Base-by-base conservation (phyloP, 2,888 invertebrate genomes). In the Steromphala cineraria region DNA sequence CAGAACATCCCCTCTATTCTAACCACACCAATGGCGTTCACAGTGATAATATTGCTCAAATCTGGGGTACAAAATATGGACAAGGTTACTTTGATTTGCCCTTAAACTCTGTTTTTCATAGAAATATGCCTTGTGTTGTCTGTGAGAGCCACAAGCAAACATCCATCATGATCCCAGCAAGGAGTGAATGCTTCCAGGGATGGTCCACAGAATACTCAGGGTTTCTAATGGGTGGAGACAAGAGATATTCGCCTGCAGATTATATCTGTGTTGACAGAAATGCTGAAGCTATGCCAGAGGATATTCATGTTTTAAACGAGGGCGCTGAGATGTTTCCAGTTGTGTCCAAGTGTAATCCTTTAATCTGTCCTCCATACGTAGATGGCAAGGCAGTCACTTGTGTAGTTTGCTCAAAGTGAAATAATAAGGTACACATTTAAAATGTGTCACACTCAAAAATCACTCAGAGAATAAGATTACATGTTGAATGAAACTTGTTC, bases 41-140 rank as follows among this genome's bases (percentile, higher is more conserved):
- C 10, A 13, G 10, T 46, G 10, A 46, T 46, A 1, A 8, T 1
- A 13, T 13, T 10, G 5, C 46, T 10, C 46, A 10, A 5, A 5
- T 46, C 10, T 46, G 13, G 10, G 46, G 46, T 1, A 10, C 10
- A 46, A 13, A 46, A 13, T 46, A 46, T 46, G 13, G 13, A 1
- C 10, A 5, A 10, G 8, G 1, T 1, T 46, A 46, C 46, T 10
- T 13, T 5, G 10, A 4, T 13, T 10, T 46, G 46, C 46, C 46
- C 46, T 46, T 46, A 1, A 4, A 13, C 1, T 10, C 46, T 13
- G 5, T 46, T 10, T 1, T 1, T 1, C 46, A 46, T 1, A 13
- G 13, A 46, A 13, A 83, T 24, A 46, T 80, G 46, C 83, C 76
- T n/a, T 76, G 76, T 46, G 76, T 46, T 17, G 55, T 76, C 15